A percentile compares a stretch with the other conserved stretches of the same genome.
Evolutionary conservation across 2,797 vertebrate species (phyloP).

Genomic region (Pipistrellus kuhlii): DNA sequence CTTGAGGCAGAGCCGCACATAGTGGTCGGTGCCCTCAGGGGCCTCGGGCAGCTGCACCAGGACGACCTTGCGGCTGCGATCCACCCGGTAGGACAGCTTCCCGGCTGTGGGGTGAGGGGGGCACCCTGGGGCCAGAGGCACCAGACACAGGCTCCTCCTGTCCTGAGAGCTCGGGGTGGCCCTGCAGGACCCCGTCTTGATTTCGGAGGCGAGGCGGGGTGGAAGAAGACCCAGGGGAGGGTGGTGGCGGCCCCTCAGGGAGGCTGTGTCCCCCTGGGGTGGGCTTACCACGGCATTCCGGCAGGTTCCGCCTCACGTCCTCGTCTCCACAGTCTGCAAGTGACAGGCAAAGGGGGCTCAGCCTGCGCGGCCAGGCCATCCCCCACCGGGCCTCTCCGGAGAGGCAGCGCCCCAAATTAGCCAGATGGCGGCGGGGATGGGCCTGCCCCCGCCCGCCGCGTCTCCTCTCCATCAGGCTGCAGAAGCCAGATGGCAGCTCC

Average conservation of each 20-base stretch:
- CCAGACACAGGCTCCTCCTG: neutral
- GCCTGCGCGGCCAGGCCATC: no score
- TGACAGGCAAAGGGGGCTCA: neutral
- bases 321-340: constrained; percentile 89
- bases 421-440: neutral
- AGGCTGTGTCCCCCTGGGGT: neutral
- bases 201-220: neutral
- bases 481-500: neutral
- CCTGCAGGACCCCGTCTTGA: neutral
- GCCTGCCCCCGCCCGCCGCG: neutral
- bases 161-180: neutral
- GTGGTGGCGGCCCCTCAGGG: neutral
- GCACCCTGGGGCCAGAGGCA: neutral
- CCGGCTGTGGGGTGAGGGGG: constrained; percentile 84
- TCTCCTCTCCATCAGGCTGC: neutral
- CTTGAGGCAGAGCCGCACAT: constrained; percentile 91
- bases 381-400: neutral
- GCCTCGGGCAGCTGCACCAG: constrained; percentile 88
- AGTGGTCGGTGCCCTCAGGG: constrained; percentile 87
- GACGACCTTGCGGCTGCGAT: constrained; percentile 87
- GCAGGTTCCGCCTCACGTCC: constrained; percentile 89
- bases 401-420: neutral
- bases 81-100: constrained; percentile 88
- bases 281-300: constrained; percentile 91
- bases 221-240: neutral